Base-by-base conservation (phyloP, 2,888 invertebrate genomes). In the Chrysotoxum bicinctum region DNA sequence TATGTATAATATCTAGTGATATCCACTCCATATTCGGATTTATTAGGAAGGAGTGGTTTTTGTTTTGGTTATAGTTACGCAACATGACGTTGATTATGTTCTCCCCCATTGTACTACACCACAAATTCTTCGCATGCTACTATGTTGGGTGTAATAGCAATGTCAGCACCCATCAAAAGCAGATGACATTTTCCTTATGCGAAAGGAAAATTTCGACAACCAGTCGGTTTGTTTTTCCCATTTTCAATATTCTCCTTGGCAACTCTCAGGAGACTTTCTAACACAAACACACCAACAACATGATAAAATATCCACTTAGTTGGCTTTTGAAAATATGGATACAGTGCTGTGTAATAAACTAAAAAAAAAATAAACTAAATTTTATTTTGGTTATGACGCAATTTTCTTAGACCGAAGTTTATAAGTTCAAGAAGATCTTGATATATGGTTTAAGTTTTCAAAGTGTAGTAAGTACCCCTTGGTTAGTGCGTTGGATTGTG, bases 161-260 rank as follows among this genome's bases (percentile, higher is more conserved):
- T 85, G 81, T 77, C 85, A 81, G 72, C 81, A 77, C 56, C 90
- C 90, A 90, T 90, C 91, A 91, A 88, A 88, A 90, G 88, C 91
- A 90, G 90, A 90, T 91, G 90, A 91, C 90, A 90, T 90, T 90
- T 90, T 89, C 88, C 90, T 89, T 90, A 89, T 90, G 64, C 56
- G 80, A 81, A 81, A 81, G 58, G 76, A 73, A 76, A 56, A 69
- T 81, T 85, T 85, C 73, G 73, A 80, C 81, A 77, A 52, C 52
- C 62, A 83, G 54, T 30, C 16, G 26, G 62, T 43, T 35, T 66
- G 66, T 76, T 76, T 56, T 73, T 40, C 72, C 32, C 62, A 50
- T 72, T 85, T 76, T 62, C 72, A 68, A 72, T 73, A 76, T 68
- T 52, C 32, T 68, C 74, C 64, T 54, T 32, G 64, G 48, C 64